Evolutionary conservation across 2,797 vertebrate species (phyloP).

Genomic region (Intellagama lesueurii): DNA sequence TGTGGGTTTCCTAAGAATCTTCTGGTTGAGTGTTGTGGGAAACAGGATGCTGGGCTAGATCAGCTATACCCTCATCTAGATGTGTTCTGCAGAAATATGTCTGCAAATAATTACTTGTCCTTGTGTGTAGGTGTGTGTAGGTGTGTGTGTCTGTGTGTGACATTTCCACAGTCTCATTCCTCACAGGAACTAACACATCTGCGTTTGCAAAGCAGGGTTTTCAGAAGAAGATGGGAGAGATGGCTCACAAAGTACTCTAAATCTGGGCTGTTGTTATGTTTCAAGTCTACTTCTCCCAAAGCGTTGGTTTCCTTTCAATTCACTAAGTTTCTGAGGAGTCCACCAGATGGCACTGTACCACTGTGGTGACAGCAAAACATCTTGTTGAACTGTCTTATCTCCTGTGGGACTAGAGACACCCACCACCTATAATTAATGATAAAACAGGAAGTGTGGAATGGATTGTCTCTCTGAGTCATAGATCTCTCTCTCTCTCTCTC

Average conservation of each 20-base stretch:
- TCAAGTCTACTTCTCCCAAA: background rate
- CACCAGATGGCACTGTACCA: slow-evolving; percentile 68
- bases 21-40: background rate
- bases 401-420: slow-evolving; percentile 1
- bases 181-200: background rate
- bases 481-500: no score
- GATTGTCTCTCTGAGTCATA: slow-evolving; percentile 8
- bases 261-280: background rate
- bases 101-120: background rate
- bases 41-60: background rate
- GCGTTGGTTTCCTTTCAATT: background rate
- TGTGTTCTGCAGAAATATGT: background rate
- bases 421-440: background rate
- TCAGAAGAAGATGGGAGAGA: background rate
- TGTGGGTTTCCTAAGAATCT: background rate
- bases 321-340: background rate
- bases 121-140: background rate
- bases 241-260: background rate
- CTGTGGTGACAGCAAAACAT: background rate
- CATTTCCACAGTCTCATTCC: background rate
- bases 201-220: background rate
- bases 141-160: background rate
- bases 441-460: accelerated
- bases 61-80: background rate
- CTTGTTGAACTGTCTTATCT: slow-evolving; percentile 4